phyloP scores from a whole-genome alignment of 1,140 invertebrate genomes.

The Halyomorpha halys region DNA sequence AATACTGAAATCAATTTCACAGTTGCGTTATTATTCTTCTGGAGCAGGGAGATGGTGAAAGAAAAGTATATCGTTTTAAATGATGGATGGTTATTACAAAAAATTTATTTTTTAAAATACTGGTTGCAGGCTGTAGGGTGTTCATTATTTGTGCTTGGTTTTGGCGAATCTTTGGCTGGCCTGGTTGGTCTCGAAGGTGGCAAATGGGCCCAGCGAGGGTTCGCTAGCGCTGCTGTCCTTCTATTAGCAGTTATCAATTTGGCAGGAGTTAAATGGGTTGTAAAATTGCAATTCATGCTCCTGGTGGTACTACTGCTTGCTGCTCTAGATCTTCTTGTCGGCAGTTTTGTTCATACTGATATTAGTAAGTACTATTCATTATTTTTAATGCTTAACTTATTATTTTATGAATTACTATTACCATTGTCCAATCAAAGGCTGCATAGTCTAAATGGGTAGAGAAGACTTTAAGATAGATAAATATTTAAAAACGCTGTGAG shows the following conservation, averaged over 20 bases:
- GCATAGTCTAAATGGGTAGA: too few species aligned
- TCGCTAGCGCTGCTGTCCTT: constrained; percentile 70
- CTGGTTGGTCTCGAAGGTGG: constrained; percentile 60
- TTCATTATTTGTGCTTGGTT: constrained; percentile 87
- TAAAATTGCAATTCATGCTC: constrained; percentile 79
- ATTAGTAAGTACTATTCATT: constrained; percentile 40
- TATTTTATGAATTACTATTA: too few species aligned
- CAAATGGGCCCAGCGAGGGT: constrained; percentile 63
- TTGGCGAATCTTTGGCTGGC: constrained; percentile 88
- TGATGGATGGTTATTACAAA: too few species aligned
- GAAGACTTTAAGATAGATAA: too few species aligned
- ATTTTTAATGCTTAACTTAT: background rate
- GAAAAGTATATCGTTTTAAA: too few species aligned
- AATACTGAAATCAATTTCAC: too few species aligned
- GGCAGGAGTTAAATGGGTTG: constrained; percentile 87
- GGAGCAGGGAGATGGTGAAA: too few species aligned
- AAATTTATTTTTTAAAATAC: background rate
- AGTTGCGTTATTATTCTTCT: too few species aligned
- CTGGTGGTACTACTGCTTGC: constrained; percentile 73
- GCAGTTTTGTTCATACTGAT: constrained; percentile 64
- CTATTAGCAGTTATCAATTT: constrained; percentile 77
- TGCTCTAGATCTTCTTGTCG: constrained; percentile 79
- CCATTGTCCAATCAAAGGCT: too few species aligned
- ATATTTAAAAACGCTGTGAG: too few species aligned
- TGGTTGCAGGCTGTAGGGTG: constrained; percentile 80